Evolutionary conservation across 2,888 invertebrate species (phyloP), one percentile per base, ranked within the genome.

Genomic region (Gymnosoma rotundatum): DNA sequence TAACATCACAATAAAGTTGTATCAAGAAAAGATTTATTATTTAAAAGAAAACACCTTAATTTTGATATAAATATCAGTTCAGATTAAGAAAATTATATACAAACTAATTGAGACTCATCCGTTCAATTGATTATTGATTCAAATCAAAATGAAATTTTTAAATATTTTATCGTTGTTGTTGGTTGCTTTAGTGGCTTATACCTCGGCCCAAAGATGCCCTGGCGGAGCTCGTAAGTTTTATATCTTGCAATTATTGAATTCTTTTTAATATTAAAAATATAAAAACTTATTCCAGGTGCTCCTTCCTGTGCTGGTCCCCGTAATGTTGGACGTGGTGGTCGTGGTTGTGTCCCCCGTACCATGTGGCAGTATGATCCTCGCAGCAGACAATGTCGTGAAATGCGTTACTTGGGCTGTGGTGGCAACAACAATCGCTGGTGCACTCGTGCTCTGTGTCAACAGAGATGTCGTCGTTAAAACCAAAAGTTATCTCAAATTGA

Each of bases 351-450:
- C 1, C 18, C 21, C 0, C 38, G 76, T 10, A 16, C 2, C 20
- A 76, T 66, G 72, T 86, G 83, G 83, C 45, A 75, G 32, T 83
- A 70, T n/a, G 64, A 81, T 81, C 45, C 61, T 7, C 60, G 81
- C 0, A 10, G 12, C 2, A 58, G 76, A 48, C 75, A 56, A 56
- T 86, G 86, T 54, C 45, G 36, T 14, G 4, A 20, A 21, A 50
- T 86, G 20, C 54, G 36, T 7, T 83, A 86, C 36, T 48, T 60
- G 32, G 83, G 83, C 21, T 83, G 83, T 58, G 67, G 48, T 10
- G 86, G 86, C 20, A 86, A 78, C 42, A 67, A 61, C 32, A 86
- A 86, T 79, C 86, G 86, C 25, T 78, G 52, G 42, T 86, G 86
- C 36, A 63, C 78, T 2, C 21, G 45, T 10, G 67, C 69, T 0